Evolutionary conservation across 1,140 invertebrate species (phyloP), one percentile per base, ranked within the genome.

Genomic region (Pseudomyrmex gracilis): DNA sequence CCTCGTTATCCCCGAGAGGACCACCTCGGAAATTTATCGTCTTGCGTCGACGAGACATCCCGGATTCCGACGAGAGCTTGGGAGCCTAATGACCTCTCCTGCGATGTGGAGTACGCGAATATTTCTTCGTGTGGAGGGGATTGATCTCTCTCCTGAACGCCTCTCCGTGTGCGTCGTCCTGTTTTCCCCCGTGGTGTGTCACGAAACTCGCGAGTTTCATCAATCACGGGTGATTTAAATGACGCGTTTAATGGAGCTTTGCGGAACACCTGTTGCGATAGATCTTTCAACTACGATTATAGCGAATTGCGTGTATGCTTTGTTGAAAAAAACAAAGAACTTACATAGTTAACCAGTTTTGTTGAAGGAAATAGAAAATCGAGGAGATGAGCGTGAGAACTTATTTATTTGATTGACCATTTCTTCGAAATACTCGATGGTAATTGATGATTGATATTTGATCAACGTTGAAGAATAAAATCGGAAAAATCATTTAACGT

Each of bases 11-110:
- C 78, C 34, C 68, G 49, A 47, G 60, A 70, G 78, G 82, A 85
- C 85, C 87, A 86, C 49, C 87, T 86, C 49, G 76, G 73, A 87
- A 88, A 89, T 89, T 89, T 89, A 89, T 89, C 82, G 87, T 87
- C 77, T 82, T 58, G 45, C 53, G 87, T 89, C 85, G 82, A 86
- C 85, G 85, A 89, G 85, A 89, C 87, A 89, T 87, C 76, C 67
- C 64, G 78, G 86, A 85, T 87, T 58, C 60, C 66, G 84, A 80
- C 87, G n/a, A 58, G 73, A 88, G 87, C 86, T 87, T 85, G 86
- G 77, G 61, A 88, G 87, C 87, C 84, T 89, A 89, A 88, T 89
- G 87, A 89, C 87, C 86, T 82, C 87, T 89, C 87, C 51, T 84
- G 74, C 51, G 82, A 66, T 77, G 84, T 71, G 47, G 86, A 67